phyloP scores from a whole-genome alignment of 35 echinoderm and acorn worm species.

The Holothuria glaberrima region DNA sequence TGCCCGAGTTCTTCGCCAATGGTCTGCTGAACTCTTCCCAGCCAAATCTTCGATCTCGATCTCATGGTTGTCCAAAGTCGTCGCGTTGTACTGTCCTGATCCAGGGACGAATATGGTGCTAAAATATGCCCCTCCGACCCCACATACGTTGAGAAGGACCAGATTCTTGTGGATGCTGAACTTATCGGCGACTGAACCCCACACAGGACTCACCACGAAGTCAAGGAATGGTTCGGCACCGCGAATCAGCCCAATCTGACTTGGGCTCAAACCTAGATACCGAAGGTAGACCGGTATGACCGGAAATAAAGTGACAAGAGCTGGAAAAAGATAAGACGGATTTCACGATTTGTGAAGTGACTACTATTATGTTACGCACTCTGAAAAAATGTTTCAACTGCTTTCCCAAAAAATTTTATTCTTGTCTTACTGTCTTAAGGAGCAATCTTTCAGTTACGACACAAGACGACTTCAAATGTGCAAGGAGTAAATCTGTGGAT shows the following conservation, averaged over 20 bases:
- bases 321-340: slow-evolving; percentile 1
- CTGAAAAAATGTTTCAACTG: too few relatives aligned
- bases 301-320: slow-evolving; percentile 55
- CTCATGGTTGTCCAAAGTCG: background rate
- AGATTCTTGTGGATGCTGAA: slow-evolving; percentile 70
- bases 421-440: too few relatives aligned
- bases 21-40: background rate
- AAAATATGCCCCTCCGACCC: slow-evolving; percentile 51
- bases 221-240: slow-evolving; percentile 73
- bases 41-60: background rate
- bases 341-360: too few relatives aligned
- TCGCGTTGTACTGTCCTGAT: slow-evolving; percentile 9
- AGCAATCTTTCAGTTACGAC: too few relatives aligned
- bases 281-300: slow-evolving; percentile 79
- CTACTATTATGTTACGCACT: too few relatives aligned
- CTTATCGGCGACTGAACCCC: slow-evolving; percentile 78
- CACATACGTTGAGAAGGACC: slow-evolving; percentile 53
- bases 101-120: slow-evolving; percentile 66
- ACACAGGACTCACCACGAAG: slow-evolving; percentile 61
- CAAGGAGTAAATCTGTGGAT: too few relatives aligned
- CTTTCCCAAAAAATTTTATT: too few relatives aligned
- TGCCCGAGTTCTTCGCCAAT: background rate
- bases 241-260: slow-evolving; percentile 67
- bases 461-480: too few relatives aligned
- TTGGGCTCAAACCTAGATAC: slow-evolving; percentile 64